These are phyloP conservation scores for Microctenopoma lineatum DNA, from an alignment of 2,797 vertebrate species.

Conservation along the genomic window DNA sequence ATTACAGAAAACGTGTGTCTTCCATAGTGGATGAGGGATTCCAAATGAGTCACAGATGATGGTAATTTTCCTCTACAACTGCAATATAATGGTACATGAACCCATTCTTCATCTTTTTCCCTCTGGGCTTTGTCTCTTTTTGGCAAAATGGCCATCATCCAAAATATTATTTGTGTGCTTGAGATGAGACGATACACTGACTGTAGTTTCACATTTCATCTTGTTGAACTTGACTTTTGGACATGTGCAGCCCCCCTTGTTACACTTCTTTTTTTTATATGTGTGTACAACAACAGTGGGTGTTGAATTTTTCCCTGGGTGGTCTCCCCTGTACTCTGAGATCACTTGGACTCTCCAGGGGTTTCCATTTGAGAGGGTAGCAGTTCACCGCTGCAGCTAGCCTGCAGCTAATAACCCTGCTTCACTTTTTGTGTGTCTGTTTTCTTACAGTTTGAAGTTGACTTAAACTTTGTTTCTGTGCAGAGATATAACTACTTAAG, in stretches of 20 bases:
- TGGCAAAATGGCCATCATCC: constrained; percentile 72
- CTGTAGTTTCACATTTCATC: constrained; percentile 70
- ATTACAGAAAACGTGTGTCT: constrained; percentile 74
- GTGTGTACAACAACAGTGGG: constrained; percentile 70
- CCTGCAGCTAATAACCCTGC: constrained; percentile 35
- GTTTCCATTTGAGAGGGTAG: constrained; percentile 65
- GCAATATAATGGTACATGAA: constrained; percentile 81
- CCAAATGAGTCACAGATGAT: constrained; percentile 81
- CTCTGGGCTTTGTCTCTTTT: constrained; percentile 49
- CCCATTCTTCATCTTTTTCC: constrained; percentile 46
- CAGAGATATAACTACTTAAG: background rate
- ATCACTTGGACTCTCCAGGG: constrained; percentile 53
- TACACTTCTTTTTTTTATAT: constrained; percentile 61
- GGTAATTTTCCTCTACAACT: constrained; percentile 81
- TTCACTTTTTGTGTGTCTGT: constrained; percentile 26
- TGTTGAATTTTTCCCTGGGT: constrained; percentile 73
- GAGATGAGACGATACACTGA: constrained; percentile 63
- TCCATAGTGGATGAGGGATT: constrained; percentile 64
- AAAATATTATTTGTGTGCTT: constrained; percentile 81
- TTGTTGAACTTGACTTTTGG: constrained; percentile 73
- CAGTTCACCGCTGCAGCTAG: constrained; percentile 54
- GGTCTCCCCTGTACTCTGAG: constrained; percentile 68
- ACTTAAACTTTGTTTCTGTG: background rate
- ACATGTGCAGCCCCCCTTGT: constrained; percentile 51
- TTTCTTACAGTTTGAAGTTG: background rate